phyloP scores from a whole-genome alignment of 2,797 vertebrate species.

The Momotus momota region DNA sequence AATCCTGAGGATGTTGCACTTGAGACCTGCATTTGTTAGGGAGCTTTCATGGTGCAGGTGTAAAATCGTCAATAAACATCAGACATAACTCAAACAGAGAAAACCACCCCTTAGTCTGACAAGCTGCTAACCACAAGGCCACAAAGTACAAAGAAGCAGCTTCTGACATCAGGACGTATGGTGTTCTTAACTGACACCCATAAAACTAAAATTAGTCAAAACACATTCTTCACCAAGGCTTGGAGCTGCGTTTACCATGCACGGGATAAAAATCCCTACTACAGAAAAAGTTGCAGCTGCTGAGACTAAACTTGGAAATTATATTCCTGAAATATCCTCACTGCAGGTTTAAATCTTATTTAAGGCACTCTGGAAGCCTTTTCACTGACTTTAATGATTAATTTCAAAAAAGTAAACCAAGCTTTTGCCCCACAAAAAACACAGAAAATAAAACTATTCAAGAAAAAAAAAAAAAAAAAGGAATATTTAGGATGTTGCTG shows the following conservation, averaged over 20 bases:
- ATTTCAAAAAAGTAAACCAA: not conserved
- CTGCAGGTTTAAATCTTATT: not conserved
- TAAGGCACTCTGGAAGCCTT: not conserved
- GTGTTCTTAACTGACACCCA: conserved; percentile 58
- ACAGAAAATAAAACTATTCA: not conserved
- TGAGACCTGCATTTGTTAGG: not conserved
- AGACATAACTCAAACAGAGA: not conserved
- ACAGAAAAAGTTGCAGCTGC: not conserved
- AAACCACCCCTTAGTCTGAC: conserved; percentile 15
- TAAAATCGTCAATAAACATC: conserved; percentile 39
- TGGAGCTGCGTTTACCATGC: not conserved
- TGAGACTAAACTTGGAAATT: not conserved
- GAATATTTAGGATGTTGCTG: not conserved
- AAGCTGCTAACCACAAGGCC: conserved; percentile 16
- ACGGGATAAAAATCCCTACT: not conserved
- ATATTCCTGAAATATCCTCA: not conserved
- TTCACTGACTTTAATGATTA: not conserved
- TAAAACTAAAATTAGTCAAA: conserved; percentile 57
- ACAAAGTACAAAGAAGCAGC: conserved; percentile 42
- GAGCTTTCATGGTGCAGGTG: conserved; percentile 52
- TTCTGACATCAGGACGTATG: conserved; percentile 12
- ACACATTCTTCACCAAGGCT: not conserved
- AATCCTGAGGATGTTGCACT: not conserved
- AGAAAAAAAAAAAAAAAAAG: not conserved
- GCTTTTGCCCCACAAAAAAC: fast-evolving